Conservation (phyloP, 2,113 vertebrate genomes). For the Cryptomyrus ogoouensis region DNA sequence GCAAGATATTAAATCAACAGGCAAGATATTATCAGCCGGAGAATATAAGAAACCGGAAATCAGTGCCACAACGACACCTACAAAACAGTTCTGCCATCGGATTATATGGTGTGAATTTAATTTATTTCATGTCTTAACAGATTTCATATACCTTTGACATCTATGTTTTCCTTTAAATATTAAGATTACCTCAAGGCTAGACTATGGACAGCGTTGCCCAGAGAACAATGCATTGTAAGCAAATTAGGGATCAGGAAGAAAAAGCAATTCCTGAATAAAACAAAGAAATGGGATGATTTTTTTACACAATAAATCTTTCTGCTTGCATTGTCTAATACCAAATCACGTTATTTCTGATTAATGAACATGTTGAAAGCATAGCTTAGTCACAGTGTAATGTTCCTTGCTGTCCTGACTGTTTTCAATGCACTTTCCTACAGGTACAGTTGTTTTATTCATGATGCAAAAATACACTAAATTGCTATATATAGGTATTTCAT, state of each 20-base stretch:
- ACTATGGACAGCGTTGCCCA: neutral
- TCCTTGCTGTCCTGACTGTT: neutral
- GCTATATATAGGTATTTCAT: neutral
- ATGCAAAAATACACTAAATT: neutral
- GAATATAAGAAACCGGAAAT: slow-evolving; percentile 32
- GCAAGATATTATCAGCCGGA: slow-evolving; percentile 15
- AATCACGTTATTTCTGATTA: neutral
- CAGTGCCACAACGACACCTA: slow-evolving; percentile 26
- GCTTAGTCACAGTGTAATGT: neutral
- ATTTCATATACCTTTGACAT: slow-evolving; percentile 37
- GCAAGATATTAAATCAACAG: slow-evolving; percentile 16
- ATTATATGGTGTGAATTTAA: slow-evolving; percentile 35
- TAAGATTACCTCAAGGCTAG: neutral
- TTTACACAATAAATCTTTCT: neutral
- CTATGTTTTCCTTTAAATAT: slow-evolving; percentile 37
- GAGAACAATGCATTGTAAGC: neutral
- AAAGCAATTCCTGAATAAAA: neutral
- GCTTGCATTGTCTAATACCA: neutral
- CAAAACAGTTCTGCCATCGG: slow-evolving; percentile 38
- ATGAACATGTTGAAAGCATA: neutral
- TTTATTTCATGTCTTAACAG: neutral
- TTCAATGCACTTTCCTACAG: neutral
- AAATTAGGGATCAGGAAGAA: neutral
- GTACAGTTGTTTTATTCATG: neutral
- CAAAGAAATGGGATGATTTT: neutral